phyloP scores from a whole-genome alignment of 2,888 invertebrate species.

The Mellilla xanthometata region DNA sequence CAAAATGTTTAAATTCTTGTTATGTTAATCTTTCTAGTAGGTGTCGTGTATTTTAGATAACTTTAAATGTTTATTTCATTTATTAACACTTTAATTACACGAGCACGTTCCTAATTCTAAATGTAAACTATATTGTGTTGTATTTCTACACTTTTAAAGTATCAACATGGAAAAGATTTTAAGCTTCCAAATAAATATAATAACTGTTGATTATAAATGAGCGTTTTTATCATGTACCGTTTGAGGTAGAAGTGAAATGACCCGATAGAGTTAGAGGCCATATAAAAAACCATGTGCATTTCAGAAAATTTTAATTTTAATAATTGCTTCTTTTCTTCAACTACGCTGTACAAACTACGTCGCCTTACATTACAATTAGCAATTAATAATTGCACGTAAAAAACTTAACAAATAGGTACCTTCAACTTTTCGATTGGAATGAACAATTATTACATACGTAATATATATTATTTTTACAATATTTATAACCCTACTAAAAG shows the following conservation, averaged over 20 bases:
- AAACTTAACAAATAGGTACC: conserved; percentile 82
- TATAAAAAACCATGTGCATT: conserved; percentile 52
- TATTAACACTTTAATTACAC: conserved; percentile 40
- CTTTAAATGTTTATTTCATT: conserved; percentile 36
- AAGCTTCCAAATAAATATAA: conserved; percentile 78
- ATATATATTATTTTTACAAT: conserved; percentile 69
- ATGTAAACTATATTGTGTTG: conserved; percentile 57
- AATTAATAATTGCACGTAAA: conserved; percentile 84
- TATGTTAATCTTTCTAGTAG: conserved; percentile 25
- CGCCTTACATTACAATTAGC: conserved; percentile 80
- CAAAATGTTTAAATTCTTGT: conserved; percentile 26
- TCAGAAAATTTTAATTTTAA: conserved; percentile 81
- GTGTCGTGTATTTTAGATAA: conserved; percentile 33
- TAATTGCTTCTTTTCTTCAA: conserved; percentile 81
- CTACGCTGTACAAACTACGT: conserved; percentile 82
- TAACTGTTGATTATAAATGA: conserved; percentile 62
- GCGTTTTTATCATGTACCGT: conserved; percentile 20
- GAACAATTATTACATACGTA: conserved; percentile 78
- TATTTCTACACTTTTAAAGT: conserved; percentile 56
- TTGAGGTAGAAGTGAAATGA: no score
- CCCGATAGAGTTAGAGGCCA: no score
- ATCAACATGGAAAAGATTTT: conserved; percentile 56
- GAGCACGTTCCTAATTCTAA: conserved; percentile 58
- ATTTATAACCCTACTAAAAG: conserved; percentile 76
- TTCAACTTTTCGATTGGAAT: conserved; percentile 82